Evolutionary conservation across 2,113 vertebrate species (phyloP).

Genomic region (Setophaga kirtlandii): DNA sequence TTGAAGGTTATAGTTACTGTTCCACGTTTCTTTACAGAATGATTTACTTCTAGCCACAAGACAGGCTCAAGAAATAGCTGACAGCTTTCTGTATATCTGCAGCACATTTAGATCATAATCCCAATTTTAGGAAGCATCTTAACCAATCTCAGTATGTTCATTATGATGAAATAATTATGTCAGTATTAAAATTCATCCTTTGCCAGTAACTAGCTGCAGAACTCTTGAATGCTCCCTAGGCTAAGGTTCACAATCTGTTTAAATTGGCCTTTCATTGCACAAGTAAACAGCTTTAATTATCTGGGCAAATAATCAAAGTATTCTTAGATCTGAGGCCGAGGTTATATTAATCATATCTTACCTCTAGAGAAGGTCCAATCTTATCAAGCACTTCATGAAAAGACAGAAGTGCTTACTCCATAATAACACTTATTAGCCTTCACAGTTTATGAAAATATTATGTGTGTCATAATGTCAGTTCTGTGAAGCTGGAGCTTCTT

Average conservation of each 20-base stretch:
- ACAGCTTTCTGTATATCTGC: constrained; percentile 17
- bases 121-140: constrained; percentile 13
- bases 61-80: background rate
- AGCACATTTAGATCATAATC: constrained; percentile 10
- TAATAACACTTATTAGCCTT: constrained; percentile 21
- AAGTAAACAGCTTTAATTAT: constrained; percentile 60
- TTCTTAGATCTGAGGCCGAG: background rate
- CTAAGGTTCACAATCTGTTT: constrained; percentile 64
- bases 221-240: constrained; percentile 31
- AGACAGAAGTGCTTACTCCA: background rate
- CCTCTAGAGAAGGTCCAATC: constrained; percentile 36
- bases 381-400: constrained; percentile 1
- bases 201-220: constrained; percentile 37
- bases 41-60: constrained; percentile 17
- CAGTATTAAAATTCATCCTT: constrained; percentile 55
- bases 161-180: constrained; percentile 51
- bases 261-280: constrained; percentile 40
- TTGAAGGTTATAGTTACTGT: background rate
- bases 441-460: constrained; percentile 41
- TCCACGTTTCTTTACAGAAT: background rate
- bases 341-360: constrained; percentile 44
- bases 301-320: constrained; percentile 45
- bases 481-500: background rate
- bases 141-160: background rate
- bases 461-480: background rate